Percentiles rank a stretch among this genome's conserved stretches.
Conservation (phyloP, 2,888 invertebrate genomes). For the Dasysyrphus tricinctus region DNA sequence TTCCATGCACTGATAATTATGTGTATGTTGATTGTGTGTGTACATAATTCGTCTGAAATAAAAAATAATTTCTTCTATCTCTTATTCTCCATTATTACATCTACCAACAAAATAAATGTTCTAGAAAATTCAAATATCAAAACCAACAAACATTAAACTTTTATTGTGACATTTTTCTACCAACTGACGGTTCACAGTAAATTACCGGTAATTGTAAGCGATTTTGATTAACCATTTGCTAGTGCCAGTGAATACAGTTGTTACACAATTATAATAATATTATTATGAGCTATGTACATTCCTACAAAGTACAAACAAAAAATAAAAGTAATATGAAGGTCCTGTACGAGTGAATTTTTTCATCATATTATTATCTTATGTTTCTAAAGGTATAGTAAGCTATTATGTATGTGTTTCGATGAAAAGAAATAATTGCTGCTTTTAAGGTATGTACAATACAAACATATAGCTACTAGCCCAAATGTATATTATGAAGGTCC, state of each 20-base stretch:
- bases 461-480: neutral
- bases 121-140: constrained; percentile 4
- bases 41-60: too few relatives aligned
- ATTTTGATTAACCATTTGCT: constrained; percentile 38
- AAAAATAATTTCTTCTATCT: neutral
- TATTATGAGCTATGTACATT: neutral
- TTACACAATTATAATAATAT: constrained; percentile 12
- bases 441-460: neutral
- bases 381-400: neutral
- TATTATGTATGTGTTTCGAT: neutral
- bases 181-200: constrained; percentile 47
- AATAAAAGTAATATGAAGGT: neutral
- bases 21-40: too few relatives aligned
- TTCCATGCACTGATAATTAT: too few relatives aligned
- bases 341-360: neutral
- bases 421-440: constrained; percentile 9
- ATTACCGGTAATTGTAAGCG: constrained; percentile 51
- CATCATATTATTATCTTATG: neutral
- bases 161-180: neutral
- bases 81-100: neutral
- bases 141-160: constrained; percentile 15
- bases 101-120: neutral
- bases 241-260: neutral
- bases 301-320: neutral
- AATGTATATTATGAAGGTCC: neutral